Base-by-base conservation (phyloP, 2,797 vertebrate genomes). In the Artibeus jamaicensis region DNA sequence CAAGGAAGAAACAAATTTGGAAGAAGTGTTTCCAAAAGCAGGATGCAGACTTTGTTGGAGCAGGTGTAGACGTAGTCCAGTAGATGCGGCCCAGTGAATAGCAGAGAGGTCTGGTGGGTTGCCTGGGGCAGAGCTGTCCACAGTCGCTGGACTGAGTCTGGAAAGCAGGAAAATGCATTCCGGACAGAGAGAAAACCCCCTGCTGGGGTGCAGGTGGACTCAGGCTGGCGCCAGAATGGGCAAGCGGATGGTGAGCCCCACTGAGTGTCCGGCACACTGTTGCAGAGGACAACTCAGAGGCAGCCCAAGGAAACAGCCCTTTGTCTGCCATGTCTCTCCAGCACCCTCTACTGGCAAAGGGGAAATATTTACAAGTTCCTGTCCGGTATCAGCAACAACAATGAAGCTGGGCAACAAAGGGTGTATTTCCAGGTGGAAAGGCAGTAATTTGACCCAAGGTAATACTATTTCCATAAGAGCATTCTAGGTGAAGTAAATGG, bases 321-420 rank as follows among this genome's bases (percentile, higher is more conserved):
- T 71, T 76, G 16, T 50, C 67, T 71, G 24, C 29, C n/a, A 32
- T 26, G 32, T 74, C 79, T 92, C 73, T 94, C 62, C 44, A 70
- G 59, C 42, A 34, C 79, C 74, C 29, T 83, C 74, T 89, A 46
- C 50, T 70, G 74, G 34, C 44, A 81, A 79, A 21, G 6, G 29
- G 21, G 44, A 74, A 42, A 46, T 50, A 82, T 34, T 67, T 83
- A 76, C 34, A 67, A 53, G 71, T 6, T 71, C 16, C 26, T 29
- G 24, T 53, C 18, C 21, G 15, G 2, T 9, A 19, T n/a, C 50
- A 32, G 22, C 9, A 59, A 62, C 0, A 15, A n/a, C 81, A 50
- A 22, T 29, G 81, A 86, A 91, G 32, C n/a, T 67, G 9, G 32
- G 37, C 46, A 42, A 21, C 5, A 37, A 53, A 90, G 24, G 44